Evolutionary conservation across 2,797 vertebrate species (phyloP).

Genomic region (Sylvia borin): DNA sequence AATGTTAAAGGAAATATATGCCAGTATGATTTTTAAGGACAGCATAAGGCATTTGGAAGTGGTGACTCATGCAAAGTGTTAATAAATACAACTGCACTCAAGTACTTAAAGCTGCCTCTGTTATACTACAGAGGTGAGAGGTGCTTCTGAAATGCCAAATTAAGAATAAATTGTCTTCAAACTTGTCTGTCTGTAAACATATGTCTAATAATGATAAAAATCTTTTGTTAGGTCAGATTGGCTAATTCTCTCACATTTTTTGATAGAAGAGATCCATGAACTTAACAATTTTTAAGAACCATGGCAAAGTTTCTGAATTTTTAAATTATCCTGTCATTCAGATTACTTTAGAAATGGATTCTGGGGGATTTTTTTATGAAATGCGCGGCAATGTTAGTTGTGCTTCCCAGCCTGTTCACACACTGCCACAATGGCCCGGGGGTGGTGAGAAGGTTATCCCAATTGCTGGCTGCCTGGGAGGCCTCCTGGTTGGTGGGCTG

Average conservation of each 20-base stretch:
- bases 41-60: slow-evolving; percentile 67
- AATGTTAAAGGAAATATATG: slow-evolving; percentile 49
- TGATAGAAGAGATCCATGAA: background rate
- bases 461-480: background rate
- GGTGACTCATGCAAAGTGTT: slow-evolving; percentile 67
- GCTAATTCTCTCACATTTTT: background rate
- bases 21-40: slow-evolving; percentile 58
- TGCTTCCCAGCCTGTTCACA: background rate
- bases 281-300: background rate
- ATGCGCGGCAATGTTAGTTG: background rate
- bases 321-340: background rate
- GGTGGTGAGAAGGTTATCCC: background rate
- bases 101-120: slow-evolving; percentile 16
- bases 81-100: slow-evolving; percentile 59
- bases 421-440: fast-evolving
- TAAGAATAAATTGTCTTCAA: background rate
- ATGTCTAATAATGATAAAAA: background rate
- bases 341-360: background rate
- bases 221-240: background rate
- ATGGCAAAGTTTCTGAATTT: background rate
- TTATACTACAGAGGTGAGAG: slow-evolving; percentile 5
- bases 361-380: background rate
- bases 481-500: background rate
- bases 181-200: background rate
- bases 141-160: slow-evolving; percentile 41